Evolutionary conservation across 2,888 invertebrate genomes (phyloP), one percentile per base, ranked within the genome.

Genomic region (Drosophila formosana): DNA sequence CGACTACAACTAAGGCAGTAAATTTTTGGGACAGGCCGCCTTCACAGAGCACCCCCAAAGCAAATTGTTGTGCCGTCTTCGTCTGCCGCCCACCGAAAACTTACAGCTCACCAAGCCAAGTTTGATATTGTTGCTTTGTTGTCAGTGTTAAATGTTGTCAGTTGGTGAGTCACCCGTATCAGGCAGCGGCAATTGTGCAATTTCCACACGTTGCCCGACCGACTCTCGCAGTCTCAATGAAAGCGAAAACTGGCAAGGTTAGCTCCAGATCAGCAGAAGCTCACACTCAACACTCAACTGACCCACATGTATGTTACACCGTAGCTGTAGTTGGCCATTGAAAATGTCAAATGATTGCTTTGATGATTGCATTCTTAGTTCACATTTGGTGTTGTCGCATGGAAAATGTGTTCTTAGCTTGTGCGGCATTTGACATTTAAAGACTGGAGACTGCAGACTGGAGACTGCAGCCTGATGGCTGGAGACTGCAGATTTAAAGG

Each of bases 241-340:
- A 88, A 83, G 67, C 68, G 80, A 86, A 77, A 88, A 76, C 78
- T 75, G 75, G 57, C 82, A 83, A 83, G 82, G 82, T 83, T 83
- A 83, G 53, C 66, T 67, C 57, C 64, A 62, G 51, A 49, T 60
- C 61, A 13, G 32, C 41, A 50, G 37, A 37, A 66, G 57, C 47
- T 32, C 66, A 50, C 52, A 53, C 34, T 34, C 34, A 3, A 4
- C 34, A 37, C 37, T 75, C 49, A 65, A 73, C 53, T 89, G 80
- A 87, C 82, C 76, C 69, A 73, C 61, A 58, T 69, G 13, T 7
- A 9, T 4, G 28, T 13, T 28, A 23, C n/a, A 13, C 7, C 3
- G 25, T 51, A 30, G 60, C 57, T 25, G 57, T 46, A 34, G 46
- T 43, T 58, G 49, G 53, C 43, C 62, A 56, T 45, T 62, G 70